These are phyloP conservation scores for Laupala kohalensis DNA, from an alignment of 1,140 invertebrate species.

Conservation along the genomic window DNA sequence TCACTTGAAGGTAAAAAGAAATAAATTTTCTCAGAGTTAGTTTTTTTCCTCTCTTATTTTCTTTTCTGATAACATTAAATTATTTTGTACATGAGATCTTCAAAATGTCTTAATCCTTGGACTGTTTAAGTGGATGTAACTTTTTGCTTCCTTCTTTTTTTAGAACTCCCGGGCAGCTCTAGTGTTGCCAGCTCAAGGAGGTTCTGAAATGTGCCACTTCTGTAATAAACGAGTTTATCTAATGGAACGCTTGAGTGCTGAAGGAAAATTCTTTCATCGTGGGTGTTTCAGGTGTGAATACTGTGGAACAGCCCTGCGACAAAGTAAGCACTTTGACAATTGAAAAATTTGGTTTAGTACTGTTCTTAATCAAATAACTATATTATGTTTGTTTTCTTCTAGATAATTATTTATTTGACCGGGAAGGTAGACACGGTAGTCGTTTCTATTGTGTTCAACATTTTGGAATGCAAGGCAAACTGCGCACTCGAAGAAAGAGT, in stretches of 20 bases:
- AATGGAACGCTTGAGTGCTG: slow-evolving; percentile 73
- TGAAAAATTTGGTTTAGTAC: neutral
- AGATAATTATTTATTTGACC: slow-evolving; percentile 60
- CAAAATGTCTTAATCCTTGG: too few species aligned
- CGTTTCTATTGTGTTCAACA: slow-evolving; percentile 74
- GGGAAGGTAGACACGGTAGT: slow-evolving; percentile 53
- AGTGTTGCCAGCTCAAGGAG: slow-evolving; percentile 44
- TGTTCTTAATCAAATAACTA: neutral
- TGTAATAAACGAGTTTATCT: slow-evolving; percentile 78
- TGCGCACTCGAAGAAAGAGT: slow-evolving; percentile 27
- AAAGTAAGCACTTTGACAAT: slow-evolving; percentile 34
- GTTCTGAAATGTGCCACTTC: slow-evolving; percentile 71
- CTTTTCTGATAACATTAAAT: too few species aligned
- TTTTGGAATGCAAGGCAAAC: slow-evolving; percentile 45
- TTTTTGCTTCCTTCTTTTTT: too few species aligned
- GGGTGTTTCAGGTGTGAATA: slow-evolving; percentile 70
- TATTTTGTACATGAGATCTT: too few species aligned
- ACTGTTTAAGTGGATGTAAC: too few species aligned
- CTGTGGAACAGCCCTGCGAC: slow-evolving; percentile 50
- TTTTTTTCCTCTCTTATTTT: too few species aligned
- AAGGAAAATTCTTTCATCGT: slow-evolving; percentile 76
- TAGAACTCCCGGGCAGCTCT: slow-evolving; percentile 45
- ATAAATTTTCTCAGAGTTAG: too few species aligned
- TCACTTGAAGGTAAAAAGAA: too few species aligned
- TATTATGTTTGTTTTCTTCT: slow-evolving; percentile 15